A percentile compares a stretch with the other conserved stretches of the same genome.
Conservation (phyloP, 2,888 invertebrate genomes). For the Arctia plantaginis region DNA sequence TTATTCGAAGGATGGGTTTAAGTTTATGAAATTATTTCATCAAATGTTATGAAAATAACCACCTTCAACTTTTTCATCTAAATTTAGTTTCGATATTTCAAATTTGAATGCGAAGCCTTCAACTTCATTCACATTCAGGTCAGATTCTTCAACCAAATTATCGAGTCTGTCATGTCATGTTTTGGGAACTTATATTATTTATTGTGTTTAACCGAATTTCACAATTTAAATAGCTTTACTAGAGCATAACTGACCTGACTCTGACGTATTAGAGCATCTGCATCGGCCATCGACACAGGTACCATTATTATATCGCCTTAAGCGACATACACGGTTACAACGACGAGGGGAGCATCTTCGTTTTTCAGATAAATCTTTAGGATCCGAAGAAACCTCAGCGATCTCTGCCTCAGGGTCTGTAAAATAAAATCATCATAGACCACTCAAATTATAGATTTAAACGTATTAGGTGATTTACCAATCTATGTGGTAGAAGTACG, state of each 20-base stretch:
- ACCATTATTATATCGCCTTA: neutral
- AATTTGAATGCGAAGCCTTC: no score
- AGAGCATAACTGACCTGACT: neutral
- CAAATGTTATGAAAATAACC: neutral
- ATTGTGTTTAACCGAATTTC: no score
- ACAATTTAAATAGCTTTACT: neutral
- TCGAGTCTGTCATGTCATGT: no score
- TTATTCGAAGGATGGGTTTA: neutral
- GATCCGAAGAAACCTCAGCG: neutral
- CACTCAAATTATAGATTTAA: no score
- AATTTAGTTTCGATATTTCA: neutral
- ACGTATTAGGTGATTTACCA: no score
- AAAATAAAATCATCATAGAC: neutral
- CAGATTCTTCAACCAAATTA: no score
- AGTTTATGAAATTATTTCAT: neutral
- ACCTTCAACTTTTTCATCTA: neutral
- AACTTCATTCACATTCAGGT: no score
- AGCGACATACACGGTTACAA: neutral
- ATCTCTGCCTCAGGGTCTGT: neutral
- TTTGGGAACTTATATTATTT: no score
- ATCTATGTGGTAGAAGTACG: neutral
- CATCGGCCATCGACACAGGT: constrained; percentile 7
- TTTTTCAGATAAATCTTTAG: no score
- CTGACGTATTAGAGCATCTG: constrained; percentile 3
- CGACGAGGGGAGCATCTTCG: neutral